Percentiles rank a stretch among this genome's conserved stretches.
Evolutionary conservation across 1,140 invertebrate genomes (phyloP).

Genomic region (Zeugodacus cucurbitae): DNA sequence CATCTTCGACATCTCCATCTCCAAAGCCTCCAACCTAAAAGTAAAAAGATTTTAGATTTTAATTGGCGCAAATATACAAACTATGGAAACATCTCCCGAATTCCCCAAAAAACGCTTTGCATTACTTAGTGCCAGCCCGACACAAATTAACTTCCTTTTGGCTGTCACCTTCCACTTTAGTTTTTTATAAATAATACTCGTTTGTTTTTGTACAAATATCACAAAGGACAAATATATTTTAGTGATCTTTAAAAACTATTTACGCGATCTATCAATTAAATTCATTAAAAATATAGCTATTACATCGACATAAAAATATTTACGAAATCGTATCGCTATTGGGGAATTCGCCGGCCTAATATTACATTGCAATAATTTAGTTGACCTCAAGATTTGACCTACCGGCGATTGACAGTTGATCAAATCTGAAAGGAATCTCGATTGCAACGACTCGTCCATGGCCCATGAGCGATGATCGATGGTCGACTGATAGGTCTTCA

Average conservation of each 20-base stretch:
- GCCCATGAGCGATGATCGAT: conserved; percentile 59
- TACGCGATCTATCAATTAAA: neutral
- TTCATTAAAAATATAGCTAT: conserved; percentile 3
- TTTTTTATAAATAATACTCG: neutral
- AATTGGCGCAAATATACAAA: neutral
- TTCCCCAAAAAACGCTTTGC: too few relatives aligned
- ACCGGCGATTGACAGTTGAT: conserved; percentile 52
- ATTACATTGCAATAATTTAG: neutral
- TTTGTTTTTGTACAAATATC: neutral
- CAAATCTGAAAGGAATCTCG: conserved; percentile 55
- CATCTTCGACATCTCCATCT: conserved; percentile 11
- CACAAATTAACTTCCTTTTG: too few relatives aligned
- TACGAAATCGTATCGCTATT: neutral
- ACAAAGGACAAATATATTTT: neutral
- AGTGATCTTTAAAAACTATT: neutral
- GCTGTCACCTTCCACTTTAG: neutral
- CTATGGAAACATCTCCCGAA: neutral
- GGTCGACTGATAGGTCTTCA: conserved; percentile 59
- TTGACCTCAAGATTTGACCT: neutral
- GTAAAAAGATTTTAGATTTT: neutral
- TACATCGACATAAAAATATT: neutral
- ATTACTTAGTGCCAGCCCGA: too few relatives aligned
- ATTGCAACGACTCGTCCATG: conserved; percentile 53
- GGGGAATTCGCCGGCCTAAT: neutral
- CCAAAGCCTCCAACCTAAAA: conserved; percentile 29